Evolutionary conservation across 2,113 vertebrate species (phyloP).

Genomic region (Pygoscelis adeliae): DNA sequence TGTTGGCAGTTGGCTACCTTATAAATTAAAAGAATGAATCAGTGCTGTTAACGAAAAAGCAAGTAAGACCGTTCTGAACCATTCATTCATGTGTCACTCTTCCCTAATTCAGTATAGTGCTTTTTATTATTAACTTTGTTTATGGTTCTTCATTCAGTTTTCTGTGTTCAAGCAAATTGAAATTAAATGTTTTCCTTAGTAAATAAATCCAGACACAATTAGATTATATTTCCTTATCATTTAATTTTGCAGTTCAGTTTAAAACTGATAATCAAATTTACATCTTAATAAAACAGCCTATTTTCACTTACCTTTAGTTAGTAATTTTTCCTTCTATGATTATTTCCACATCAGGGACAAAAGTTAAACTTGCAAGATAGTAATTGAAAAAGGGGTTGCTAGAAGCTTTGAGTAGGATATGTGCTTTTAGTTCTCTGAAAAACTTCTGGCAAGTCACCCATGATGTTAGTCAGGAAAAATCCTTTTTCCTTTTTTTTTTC

Average conservation of each 20-base stretch:
- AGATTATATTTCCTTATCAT: not conserved
- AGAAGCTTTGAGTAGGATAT: not conserved
- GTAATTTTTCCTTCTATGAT: not conserved
- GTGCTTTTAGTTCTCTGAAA: not conserved
- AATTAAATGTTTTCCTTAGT: not conserved
- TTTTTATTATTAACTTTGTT: not conserved
- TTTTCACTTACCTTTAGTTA: constrained; percentile 13
- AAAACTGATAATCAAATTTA: not conserved
- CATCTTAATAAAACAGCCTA: not conserved
- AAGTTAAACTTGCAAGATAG: not conserved
- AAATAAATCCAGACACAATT: not conserved
- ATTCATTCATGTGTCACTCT: not conserved
- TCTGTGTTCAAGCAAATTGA: not conserved
- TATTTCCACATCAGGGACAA: not conserved
- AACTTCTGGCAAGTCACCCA: not conserved
- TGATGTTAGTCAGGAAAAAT: not conserved
- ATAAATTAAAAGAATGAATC: constrained; percentile 18
- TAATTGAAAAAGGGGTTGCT: not conserved
- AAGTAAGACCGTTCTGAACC: not conserved
- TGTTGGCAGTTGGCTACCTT: not conserved
- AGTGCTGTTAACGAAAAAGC: not conserved
- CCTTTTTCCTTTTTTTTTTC: not conserved
- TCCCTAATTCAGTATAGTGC: not conserved
- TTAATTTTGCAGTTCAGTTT: not conserved
- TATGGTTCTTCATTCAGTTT: not conserved